Evolutionary conservation across 2,888 invertebrate genomes (phyloP), one percentile per base, ranked within the genome.

Genomic region (Enchytraeus crypticus): DNA sequence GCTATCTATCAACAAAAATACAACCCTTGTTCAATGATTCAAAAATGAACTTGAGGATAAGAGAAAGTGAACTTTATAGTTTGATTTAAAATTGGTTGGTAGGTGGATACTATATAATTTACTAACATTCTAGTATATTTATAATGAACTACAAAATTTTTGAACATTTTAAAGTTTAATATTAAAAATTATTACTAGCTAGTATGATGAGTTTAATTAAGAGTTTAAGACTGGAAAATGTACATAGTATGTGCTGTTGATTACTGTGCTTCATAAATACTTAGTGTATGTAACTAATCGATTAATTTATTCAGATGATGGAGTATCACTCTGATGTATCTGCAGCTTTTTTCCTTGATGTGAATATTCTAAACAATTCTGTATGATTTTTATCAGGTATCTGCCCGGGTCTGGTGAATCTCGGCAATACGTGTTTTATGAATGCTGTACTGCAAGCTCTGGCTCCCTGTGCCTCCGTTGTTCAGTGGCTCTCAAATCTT

Each of bases 391-490:
- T 69, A 70, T 53, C 68, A 79, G 78, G 69, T 66, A 59, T 66
- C 26, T 74, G 79, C 57, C 74, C 77, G 55, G 95, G 93, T 8
- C 83, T 95, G 43, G 88, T 88, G 69, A 95, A 95, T 81, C 83
- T 92, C 66, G 93, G 93, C 47, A 87, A 89, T 70, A 92, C 92
- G 0, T 95, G 95, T 79, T 95, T 93, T 77, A 81, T 95, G 59
- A 95, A 95, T 81, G 89, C 92, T 0, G 81, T 93, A 53, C 82
- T 95, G 30, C 95, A 95, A 81, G 89, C 91, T 2, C 81, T 93
- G 68, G 90, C 92, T 29, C 88, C 92, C 3, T 90, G 90, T 77
- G 88, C 90, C 43, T 85, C 85, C 64, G 89, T 93, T 74, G 84
- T 88, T 62, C 84, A 84, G 18, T 95, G 93, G 93, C 81, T 93